Percentiles rank a stretch among this genome's conserved stretches.
Conservation (phyloP, 2,888 invertebrate genomes). For the Epistrophe eligans region DNA sequence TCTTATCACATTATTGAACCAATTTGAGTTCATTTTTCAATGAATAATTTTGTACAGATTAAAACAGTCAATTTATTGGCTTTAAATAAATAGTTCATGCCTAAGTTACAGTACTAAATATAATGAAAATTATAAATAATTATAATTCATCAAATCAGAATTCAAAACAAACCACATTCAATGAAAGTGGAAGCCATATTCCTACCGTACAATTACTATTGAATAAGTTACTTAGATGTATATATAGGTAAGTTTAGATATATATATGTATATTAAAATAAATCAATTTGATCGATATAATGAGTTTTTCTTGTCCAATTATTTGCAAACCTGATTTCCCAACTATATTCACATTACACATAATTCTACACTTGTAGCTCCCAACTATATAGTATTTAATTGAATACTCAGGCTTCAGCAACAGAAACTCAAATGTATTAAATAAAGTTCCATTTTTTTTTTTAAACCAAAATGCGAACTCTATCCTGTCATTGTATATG, state of each 20-base stretch:
- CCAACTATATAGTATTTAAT: neutral
- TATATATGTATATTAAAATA: neutral
- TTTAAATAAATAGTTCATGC: no score
- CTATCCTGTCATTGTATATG: neutral
- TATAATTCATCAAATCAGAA: no score
- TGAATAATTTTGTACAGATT: no score
- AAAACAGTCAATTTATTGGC: no score
- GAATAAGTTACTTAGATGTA: no score
- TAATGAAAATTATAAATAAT: no score
- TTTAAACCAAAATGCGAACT: constrained; percentile 8
- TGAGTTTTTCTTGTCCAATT: constrained; percentile 12
- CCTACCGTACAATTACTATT: neutral
- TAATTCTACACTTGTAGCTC: no score
- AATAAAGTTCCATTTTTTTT: constrained; percentile 12
- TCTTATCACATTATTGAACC: no score
- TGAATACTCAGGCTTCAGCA: constrained; percentile 1
- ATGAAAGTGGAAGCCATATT: neutral
- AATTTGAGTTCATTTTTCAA: no score
- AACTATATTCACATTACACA: neutral
- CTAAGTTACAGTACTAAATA: no score
- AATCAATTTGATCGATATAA: constrained; percentile 17
- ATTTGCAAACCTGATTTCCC: neutral
- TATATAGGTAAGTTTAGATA: no score
- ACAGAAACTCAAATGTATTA: constrained; percentile 4
- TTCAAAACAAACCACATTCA: no score